phyloP scores from a whole-genome alignment of 2,113 vertebrate genomes.

The Sinocyclocheilus maitianheensis region DNA sequence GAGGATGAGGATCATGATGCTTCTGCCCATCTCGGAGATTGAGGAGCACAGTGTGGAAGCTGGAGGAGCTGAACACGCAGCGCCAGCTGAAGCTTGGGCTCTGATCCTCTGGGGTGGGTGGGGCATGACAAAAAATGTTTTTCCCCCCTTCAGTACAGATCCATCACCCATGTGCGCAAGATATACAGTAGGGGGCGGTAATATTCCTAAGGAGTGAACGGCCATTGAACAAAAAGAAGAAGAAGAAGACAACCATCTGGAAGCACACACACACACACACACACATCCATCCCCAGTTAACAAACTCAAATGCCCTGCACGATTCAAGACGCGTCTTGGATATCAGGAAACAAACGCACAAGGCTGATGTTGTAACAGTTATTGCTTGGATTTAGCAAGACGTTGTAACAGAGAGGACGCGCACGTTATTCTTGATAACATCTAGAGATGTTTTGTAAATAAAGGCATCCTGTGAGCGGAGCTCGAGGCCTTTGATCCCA shows the following conservation, averaged over 20 bases:
- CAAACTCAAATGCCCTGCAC: not conserved
- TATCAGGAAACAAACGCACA: not conserved
- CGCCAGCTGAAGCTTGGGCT: no score
- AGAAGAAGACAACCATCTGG: slow-evolving; percentile 25
- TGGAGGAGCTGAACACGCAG: no score
- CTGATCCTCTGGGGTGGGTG: no score
- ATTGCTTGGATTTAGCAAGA: not conserved
- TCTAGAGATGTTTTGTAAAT: slow-evolving; percentile 9
- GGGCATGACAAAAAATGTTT: no score
- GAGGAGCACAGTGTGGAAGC: no score
- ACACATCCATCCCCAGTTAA: not conserved
- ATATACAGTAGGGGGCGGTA: no score
- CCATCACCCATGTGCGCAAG: no score
- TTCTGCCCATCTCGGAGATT: no score
- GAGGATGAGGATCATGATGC: no score
- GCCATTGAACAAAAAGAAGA: no score
- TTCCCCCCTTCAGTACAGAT: no score
- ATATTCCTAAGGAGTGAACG: no score
- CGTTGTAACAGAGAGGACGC: not conserved
- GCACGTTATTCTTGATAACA: not conserved
- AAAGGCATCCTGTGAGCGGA: not conserved
- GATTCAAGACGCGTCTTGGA: not conserved
- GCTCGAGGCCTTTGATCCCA: slow-evolving; percentile 27
- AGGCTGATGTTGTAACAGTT: not conserved
- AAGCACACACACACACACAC: not conserved